Base-by-base conservation (phyloP, 2,888 invertebrate species). In the Tridacna gigas region DNA sequence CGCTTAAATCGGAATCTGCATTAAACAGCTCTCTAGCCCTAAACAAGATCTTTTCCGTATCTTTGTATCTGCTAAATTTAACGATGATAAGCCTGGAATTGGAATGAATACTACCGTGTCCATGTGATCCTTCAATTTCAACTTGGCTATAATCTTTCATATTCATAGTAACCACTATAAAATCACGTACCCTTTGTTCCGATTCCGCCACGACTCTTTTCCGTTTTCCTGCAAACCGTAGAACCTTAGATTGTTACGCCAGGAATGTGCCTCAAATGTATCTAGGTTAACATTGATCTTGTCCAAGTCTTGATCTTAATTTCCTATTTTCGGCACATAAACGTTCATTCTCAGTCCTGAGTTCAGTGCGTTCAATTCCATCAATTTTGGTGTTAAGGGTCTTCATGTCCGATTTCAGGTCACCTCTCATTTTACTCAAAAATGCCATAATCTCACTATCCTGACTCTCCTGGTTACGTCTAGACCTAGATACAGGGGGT, bases 111-210 rank as follows among this genome's bases (percentile, higher is more conserved):
- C 65, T 45, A 63, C 69, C 69, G n/a, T 73, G 22, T 47, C 79
- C 61, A 25, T 79, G 79, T 47, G 79, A 71, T 13, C 79, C 18
- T 73, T 79, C 79, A n/a, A 79, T 79, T 61, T 79, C 51, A 18
- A 51, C 51, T 18, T 51, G 51, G 18, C 18, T 18, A n/a, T n/a
- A n/a, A n/a, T n/a, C n/a, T n/a, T n/a, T n/a, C n/a, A n/a, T n/a
- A n/a, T n/a, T n/a, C n/a, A n/a, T n/a, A n/a, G n/a, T n/a, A n/a
- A n/a, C n/a, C n/a, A n/a, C n/a, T n/a, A n/a, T n/a, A n/a, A n/a
- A n/a, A n/a, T n/a, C n/a, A n/a, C n/a, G n/a, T n/a, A n/a, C n/a
- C n/a, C n/a, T n/a, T n/a, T n/a, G n/a, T n/a, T n/a, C n/a, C n/a
- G n/a, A n/a, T n/a, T n/a, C n/a, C n/a, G n/a, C n/a, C n/a, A n/a